Conservation (phyloP, 2,113 vertebrate genomes). For the Anoplopoma fimbria region DNA sequence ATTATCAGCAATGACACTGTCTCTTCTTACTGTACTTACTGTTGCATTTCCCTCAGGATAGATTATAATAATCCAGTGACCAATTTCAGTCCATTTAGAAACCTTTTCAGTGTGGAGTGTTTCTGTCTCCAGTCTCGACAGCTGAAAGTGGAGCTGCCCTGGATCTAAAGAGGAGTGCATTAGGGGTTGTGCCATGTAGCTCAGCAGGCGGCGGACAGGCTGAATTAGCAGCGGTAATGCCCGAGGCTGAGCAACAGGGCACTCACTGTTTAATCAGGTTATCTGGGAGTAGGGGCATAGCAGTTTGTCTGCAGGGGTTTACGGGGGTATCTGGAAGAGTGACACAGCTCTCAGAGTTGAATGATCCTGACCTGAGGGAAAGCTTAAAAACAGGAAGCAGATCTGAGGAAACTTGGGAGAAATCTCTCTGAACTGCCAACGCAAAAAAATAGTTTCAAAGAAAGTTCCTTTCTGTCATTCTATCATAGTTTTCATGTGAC, state of each 20-base stretch:
- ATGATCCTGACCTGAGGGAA: conserved; percentile 42
- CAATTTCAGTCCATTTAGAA: conserved; percentile 22
- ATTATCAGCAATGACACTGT: conserved; percentile 10
- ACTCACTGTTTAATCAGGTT: conserved; percentile 69
- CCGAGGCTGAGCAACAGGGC: conserved; percentile 57
- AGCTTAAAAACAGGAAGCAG: conserved; percentile 32
- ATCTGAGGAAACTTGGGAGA: conserved; percentile 20
- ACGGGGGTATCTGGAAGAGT: conserved; percentile 22
- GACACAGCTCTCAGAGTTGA: conserved; percentile 39
- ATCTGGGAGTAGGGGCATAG: conserved; percentile 51
- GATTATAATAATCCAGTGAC: not conserved
- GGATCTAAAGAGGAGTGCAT: conserved; percentile 55
- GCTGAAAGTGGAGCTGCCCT: conserved; percentile 55
- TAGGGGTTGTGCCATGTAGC: conserved; percentile 53
- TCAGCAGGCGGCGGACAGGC: conserved; percentile 48
- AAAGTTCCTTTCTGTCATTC: not conserved
- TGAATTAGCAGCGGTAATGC: conserved; percentile 66
- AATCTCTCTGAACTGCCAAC: not conserved
- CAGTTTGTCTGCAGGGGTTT: conserved; percentile 34
- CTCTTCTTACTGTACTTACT: conserved; percentile 26
- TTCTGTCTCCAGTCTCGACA: conserved; percentile 23
- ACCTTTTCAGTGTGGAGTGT: conserved; percentile 10
- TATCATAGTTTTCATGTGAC: no score
- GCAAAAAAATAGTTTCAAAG: not conserved
- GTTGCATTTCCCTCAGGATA: conserved; percentile 6